phyloP scores from a whole-genome alignment of 2,113 vertebrate genomes.

The Zootoca vivipara region DNA sequence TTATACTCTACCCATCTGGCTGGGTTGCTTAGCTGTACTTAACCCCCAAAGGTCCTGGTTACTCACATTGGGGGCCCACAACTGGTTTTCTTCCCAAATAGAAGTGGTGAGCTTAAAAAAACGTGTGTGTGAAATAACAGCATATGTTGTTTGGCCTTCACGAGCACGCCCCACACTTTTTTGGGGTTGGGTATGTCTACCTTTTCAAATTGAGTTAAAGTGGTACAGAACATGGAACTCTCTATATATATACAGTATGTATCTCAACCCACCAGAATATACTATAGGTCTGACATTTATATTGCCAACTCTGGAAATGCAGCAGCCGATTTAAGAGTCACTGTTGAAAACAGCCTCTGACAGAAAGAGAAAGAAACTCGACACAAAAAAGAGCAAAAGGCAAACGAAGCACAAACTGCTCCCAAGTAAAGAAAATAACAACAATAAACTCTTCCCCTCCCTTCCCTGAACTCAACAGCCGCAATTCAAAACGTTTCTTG shows the following conservation, averaged over 20 bases:
- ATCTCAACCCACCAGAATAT: neutral
- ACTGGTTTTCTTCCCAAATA: no score
- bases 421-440: neutral
- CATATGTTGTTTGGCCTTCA: no score
- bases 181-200: no score
- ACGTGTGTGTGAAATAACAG: no score
- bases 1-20: no score
- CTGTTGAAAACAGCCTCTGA: neutral
- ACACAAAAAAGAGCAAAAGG: neutral
- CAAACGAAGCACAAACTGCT: neutral
- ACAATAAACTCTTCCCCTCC: slow-evolving; percentile 9
- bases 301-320: neutral
- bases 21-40: no score
- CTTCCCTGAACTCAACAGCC: neutral
- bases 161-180: neutral
- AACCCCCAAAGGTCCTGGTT: no score
- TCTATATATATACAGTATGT: no score
- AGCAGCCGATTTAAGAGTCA: neutral
- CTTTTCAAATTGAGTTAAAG: neutral
- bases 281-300: neutral
- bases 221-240: neutral
- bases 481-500: slow-evolving; percentile 9
- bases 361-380: neutral
- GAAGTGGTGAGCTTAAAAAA: no score
- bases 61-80: no score